Evolutionary conservation across 2,113 vertebrate species (phyloP), one percentile per base, ranked within the genome.

Genomic region (Grallaria varia): DNA sequence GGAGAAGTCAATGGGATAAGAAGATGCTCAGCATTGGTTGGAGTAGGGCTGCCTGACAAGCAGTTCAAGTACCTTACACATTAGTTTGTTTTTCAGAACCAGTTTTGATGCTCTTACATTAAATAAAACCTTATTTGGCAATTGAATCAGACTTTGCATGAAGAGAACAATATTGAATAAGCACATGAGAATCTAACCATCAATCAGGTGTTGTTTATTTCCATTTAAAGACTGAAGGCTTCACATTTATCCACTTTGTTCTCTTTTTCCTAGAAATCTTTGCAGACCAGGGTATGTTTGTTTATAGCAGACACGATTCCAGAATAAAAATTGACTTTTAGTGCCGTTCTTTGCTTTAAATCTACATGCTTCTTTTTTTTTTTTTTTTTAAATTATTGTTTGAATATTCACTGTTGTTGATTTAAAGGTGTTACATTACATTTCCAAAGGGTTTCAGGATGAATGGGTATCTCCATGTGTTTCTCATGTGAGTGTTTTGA

Each of bases 221-320:
- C 55, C 35, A 15, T 74, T 83, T 89, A 25, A 93, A 90, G 72
- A 62, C 39, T 14, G 31, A 81, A 53, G 52, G 31, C 27, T 87
- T 84, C 53, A 8, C 28, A 27, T 90, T 90, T 90, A 44, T 82
- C 44, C 52, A 75, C 28, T 64, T 87, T 60, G 23, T 81, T 95
- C 68, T 88, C 79, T 84, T 90, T 93, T 94, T 95, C 76, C 66
- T 92, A 74, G 85, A 96, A 96, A 64, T 90, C 67, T 66, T 79
- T 89, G 53, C 67, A 93, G 64, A 63, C 23, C 47, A 33, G 28
- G 22, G 7, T 50, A 22, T 47, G 20, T 81, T 86, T 95, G 76
- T 92, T 90, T 84, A 67, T 27, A 82, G 58, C 60, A 93, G 69
- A 84, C 16, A 19, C 15, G 53, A 22, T 45, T 86, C 49, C 62